These are phyloP conservation scores for Ammospiza maritima DNA, from an alignment of 2,797 vertebrate species.

Conservation along the genomic window DNA sequence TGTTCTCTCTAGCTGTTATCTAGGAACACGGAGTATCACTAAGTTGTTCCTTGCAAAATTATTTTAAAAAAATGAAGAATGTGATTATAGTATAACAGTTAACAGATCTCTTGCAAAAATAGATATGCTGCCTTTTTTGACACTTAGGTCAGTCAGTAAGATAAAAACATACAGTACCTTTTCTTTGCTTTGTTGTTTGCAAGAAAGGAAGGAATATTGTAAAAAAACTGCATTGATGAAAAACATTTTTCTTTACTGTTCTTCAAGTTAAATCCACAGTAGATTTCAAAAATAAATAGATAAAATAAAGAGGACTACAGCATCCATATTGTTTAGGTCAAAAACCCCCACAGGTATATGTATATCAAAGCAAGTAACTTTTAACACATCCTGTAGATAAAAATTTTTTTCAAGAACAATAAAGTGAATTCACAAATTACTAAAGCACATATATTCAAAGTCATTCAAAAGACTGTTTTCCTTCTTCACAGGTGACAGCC, in stretches of 20 bases:
- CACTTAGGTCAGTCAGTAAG: not conserved
- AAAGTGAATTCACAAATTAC: not conserved
- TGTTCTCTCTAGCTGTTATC: not conserved
- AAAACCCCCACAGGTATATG: not conserved
- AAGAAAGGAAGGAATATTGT: not conserved
- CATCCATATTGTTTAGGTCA: not conserved
- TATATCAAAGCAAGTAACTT: not conserved
- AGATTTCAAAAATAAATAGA: not conserved
- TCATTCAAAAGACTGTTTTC: not conserved
- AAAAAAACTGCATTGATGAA: not conserved
- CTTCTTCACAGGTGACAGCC: not conserved
- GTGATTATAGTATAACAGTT: not conserved
- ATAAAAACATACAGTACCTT: not conserved
- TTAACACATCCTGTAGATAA: not conserved
- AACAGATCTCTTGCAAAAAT: not conserved
- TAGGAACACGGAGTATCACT: not conserved
- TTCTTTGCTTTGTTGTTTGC: not conserved
- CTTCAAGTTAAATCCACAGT: not conserved
- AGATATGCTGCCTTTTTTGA: not conserved
- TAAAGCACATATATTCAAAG: not conserved
- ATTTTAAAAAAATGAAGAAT: not conserved
- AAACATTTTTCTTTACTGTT: not conserved
- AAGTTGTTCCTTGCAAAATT: not conserved
- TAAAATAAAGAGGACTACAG: not conserved
- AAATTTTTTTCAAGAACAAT: not conserved